Base-by-base conservation (phyloP, 2,888 invertebrate genomes). In the Gibbula magus region DNA sequence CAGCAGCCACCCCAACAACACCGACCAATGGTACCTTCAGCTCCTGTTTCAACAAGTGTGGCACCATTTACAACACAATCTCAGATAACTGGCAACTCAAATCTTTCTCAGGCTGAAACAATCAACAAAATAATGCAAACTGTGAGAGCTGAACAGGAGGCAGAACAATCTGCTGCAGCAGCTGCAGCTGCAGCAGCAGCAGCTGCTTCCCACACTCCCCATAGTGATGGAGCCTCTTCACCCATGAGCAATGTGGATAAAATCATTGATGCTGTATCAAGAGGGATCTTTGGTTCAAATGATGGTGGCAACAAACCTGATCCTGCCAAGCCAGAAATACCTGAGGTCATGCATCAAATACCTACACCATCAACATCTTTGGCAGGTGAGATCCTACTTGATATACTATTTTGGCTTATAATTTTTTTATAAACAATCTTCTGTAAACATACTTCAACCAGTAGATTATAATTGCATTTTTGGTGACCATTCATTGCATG, bases 241-340 rank as follows among this genome's bases (percentile, higher is more conserved):
- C 78, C 77, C 18, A 85, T 87, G 85, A 89, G 87, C 77, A 96
- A 96, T 0, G 95, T 97, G 13, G 98, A 98, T 91, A 97, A 97
- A 88, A 95, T 96, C 18, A 97, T 97, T 84, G 98, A 98, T 86
- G 97, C 98, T 89, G 97, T 97, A 0, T 95, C 97, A 0, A 95
- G 96, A 85, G 96, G 96, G 89, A 77, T 92, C 90, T 89, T 92
- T 86, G 89, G 88, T 52, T 82, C 35, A 20, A 70, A 81, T 32
- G 81, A 83, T 45, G 87, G 86, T 45, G 87, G 85, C 39, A 76
- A 39, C 35, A 77, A 61, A n/a, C 75, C 75, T 13, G 76, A 70
- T 4, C 32, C 29, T 20, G 35, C 25, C 13, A 35, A 75, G 54
- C 22, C 53, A 22, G 54, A 75, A 39, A 32, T 16, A 35, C 35